These are phyloP conservation scores for Acanthurus lineatus DNA, from an alignment of 2,797 vertebrate species.

Conservation along the genomic window DNA sequence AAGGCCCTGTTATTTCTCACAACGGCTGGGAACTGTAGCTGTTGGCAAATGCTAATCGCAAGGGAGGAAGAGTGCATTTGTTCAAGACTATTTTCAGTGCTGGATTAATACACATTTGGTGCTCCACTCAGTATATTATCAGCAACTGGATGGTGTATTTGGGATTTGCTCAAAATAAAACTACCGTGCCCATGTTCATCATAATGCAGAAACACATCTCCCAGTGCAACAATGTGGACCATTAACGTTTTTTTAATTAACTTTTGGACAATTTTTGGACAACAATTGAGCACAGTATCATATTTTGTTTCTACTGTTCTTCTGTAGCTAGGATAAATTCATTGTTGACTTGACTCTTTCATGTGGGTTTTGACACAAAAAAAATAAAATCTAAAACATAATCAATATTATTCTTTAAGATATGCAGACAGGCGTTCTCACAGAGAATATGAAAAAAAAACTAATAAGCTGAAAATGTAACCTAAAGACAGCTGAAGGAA, in stretches of 20 bases:
- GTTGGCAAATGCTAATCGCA: neutral
- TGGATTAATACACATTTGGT: neutral
- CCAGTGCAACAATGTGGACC: neutral
- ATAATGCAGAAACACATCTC: neutral
- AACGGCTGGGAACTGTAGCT: neutral
- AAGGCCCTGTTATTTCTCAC: neutral
- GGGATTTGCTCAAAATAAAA: neutral
- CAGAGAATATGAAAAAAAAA: too few relatives aligned
- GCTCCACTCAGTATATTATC: neutral
- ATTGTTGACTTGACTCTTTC: neutral
- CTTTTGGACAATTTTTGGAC: neutral
- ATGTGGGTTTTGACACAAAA: too few relatives aligned
- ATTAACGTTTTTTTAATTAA: neutral
- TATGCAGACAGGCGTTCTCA: too few relatives aligned
- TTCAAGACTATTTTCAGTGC: neutral
- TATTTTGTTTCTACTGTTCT: too few relatives aligned
- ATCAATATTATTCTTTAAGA: too few relatives aligned
- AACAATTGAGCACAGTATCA: too few relatives aligned
- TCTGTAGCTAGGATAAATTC: neutral
- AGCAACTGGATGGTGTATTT: neutral
- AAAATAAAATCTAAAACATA: too few relatives aligned
- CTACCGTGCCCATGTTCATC: neutral
- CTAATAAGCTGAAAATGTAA: too few relatives aligned
- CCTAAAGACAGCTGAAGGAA: neutral
- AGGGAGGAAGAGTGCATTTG: neutral